phyloP scores from a whole-genome alignment of 2,113 vertebrate species.

The Rynchops niger region DNA sequence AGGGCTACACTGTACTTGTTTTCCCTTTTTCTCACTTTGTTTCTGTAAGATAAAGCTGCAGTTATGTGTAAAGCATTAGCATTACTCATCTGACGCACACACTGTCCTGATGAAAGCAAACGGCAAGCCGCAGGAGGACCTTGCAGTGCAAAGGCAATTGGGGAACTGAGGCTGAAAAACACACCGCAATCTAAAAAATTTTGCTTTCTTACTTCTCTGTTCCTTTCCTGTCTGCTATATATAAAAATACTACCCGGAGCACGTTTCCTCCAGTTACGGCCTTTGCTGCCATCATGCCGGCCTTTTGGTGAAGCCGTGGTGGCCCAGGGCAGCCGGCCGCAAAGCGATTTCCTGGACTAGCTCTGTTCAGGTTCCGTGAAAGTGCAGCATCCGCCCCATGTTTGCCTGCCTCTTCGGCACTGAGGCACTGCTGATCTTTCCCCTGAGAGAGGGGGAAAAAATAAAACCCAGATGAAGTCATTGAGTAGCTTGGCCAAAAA shows the following conservation, averaged over 20 bases:
- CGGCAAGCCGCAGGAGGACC: background rate
- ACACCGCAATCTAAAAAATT: accelerated
- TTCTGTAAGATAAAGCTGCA: background rate
- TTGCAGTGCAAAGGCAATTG: accelerated
- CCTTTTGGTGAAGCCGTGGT: background rate
- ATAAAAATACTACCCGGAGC: background rate
- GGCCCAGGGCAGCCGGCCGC: background rate
- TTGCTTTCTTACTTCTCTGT: background rate
- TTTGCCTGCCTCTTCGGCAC: accelerated
- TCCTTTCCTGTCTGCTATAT: background rate
- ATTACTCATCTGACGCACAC: background rate
- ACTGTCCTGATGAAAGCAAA: background rate
- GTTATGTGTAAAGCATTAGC: background rate
- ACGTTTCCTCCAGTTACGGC: background rate
- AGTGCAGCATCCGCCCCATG: background rate
- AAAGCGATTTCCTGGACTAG: background rate
- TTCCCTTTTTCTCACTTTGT: background rate
- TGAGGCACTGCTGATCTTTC: accelerated
- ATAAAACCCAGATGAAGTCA: background rate
- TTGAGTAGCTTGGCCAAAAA: background rate
- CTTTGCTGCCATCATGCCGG: accelerated
- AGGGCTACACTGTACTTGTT: background rate
- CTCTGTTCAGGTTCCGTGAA: background rate
- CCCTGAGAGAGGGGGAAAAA: background rate
- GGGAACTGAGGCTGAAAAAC: background rate